A percentile compares a stretch with the other conserved stretches of the same genome.
phyloP scores from a whole-genome alignment of 2,113 vertebrate species.

The Centrocercus urophasianus region DNA sequence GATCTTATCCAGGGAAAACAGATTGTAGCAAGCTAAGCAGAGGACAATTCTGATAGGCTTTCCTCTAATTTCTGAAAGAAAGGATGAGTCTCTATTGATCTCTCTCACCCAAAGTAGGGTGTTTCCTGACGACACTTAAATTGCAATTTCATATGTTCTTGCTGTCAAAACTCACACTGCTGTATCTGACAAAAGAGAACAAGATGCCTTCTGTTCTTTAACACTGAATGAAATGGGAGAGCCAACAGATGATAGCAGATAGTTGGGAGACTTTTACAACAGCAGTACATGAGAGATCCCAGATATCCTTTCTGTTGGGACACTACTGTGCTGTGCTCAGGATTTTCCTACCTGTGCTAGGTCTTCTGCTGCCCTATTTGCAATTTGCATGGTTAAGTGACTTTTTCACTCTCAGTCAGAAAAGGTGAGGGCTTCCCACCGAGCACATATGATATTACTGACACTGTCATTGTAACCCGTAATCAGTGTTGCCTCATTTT shows the following conservation, averaged over 20 bases:
- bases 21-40: background rate
- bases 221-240: background rate
- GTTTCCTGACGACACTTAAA: background rate
- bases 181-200: background rate
- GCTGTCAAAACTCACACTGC: background rate
- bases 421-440: constrained; percentile 46
- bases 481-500: constrained; percentile 66
- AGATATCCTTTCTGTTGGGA: background rate
- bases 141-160: background rate
- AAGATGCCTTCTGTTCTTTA: background rate
- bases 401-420: constrained; percentile 34
- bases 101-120: background rate
- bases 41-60: background rate
- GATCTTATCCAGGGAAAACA: background rate
- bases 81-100: background rate
- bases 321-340: constrained; percentile 6
- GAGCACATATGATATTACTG: constrained; percentile 19
- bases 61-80: background rate
- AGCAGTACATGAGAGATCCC: background rate
- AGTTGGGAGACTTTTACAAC: background rate
- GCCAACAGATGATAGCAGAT: background rate
- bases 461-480: constrained; percentile 59
- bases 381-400: constrained; percentile 20
- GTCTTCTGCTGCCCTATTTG: constrained; percentile 15
- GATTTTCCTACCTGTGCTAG: constrained; percentile 5